Evolutionary conservation across 2,113 vertebrate genomes (phyloP), one percentile per base, ranked within the genome.

Genomic region (Dipodomys ordii): DNA sequence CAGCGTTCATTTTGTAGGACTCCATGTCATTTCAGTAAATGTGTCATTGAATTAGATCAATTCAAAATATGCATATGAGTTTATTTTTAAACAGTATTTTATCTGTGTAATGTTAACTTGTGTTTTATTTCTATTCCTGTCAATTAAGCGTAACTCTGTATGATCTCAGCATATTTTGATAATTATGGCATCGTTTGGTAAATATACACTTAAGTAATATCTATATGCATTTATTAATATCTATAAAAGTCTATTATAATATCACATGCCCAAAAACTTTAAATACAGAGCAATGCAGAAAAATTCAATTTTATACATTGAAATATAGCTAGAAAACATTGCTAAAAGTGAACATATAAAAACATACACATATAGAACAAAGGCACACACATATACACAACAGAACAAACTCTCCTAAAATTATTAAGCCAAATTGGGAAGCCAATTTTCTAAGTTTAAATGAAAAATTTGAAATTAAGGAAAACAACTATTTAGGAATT

Each of bases 31-130:
- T 79, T 92, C 20, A 90, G 1, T 13, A 57, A 57, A 13, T 87
- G 44, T 95, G 65, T 90, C 88, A 89, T 12, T 69, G 82, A 62
- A 77, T 86, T 49, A 93, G 89, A 90, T 82, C 94, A 87, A 95
- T 91, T 53, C 10, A 53, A 53, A 53, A 53, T 53, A 53, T 53
- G 49, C 49, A 53, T 53, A 53, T 9, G 49, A 53, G 49, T 53
- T 53, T 13, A 53, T 53, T 53, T 53, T 53, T 25, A 62, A 65
- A 77, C 44, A 84, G 0, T 15, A 94, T 72, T 93, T 83, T 88
- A 93, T 87, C 91, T 67, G 73, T 79, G n/a, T 28, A 3, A 67
- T 71, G 7, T 81, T 91, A 80, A 80, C 44, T 64, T 64, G 53
- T n/a, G 10, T 27, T 23, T 71, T 71, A 27, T 64, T 78, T 28